These are phyloP conservation scores for Elgaria multicarinata DNA, from an alignment of 2,113 vertebrate genomes.

Conservation along the genomic window DNA sequence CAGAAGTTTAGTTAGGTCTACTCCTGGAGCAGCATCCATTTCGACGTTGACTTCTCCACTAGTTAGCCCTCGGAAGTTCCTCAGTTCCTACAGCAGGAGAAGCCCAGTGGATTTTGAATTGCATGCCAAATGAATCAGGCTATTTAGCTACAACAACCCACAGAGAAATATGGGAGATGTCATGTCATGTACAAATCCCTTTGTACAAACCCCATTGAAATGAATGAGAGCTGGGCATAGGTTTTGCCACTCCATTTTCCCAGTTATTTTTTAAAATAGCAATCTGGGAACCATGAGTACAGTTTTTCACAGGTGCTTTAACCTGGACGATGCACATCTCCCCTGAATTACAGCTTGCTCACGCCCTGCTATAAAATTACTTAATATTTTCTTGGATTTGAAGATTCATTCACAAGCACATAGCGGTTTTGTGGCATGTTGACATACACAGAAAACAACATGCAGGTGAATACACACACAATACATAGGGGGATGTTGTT, in stretches of 20 bases:
- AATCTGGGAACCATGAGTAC: neutral
- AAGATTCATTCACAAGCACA: neutral
- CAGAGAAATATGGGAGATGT: neutral
- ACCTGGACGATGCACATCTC: neutral
- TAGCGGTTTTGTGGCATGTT: neutral
- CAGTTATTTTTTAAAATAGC: neutral
- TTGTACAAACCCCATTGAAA: no score
- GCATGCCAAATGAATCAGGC: neutral
- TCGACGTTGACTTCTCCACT: conserved; percentile 87
- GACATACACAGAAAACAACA: neutral
- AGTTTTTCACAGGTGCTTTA: neutral
- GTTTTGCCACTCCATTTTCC: neutral
- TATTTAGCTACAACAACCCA: neutral
- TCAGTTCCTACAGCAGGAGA: conserved; percentile 79
- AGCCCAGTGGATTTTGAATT: neutral
- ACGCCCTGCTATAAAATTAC: neutral
- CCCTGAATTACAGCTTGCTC: neutral
- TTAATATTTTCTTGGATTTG: neutral
- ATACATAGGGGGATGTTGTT: neutral
- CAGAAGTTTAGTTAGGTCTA: conserved; percentile 82
- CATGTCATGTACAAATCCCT: neutral
- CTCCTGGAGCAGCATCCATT: conserved; percentile 85
- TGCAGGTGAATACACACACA: neutral
- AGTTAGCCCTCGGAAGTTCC: conserved; percentile 77
- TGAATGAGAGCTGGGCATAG: neutral